A percentile compares a stretch with the other conserved stretches of the same genome.
These are phyloP conservation scores for Scaptomyza reducta DNA, from an alignment of 2,888 invertebrate species.

Conservation along the genomic window DNA sequence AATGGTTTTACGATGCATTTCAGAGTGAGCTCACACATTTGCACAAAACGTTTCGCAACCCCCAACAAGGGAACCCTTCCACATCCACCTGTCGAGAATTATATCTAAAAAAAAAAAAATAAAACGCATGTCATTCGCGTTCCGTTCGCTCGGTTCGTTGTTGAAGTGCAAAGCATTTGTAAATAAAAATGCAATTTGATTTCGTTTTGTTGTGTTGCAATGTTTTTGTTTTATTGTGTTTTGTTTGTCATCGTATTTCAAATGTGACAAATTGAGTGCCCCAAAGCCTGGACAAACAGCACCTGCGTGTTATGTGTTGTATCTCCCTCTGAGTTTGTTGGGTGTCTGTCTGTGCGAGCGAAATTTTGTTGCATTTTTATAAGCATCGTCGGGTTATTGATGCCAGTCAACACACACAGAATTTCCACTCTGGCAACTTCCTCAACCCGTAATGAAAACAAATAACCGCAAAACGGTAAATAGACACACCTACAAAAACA, in stretches of 20 bases:
- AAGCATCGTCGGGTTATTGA: slow-evolving; percentile 73
- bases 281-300: slow-evolving; percentile 52
- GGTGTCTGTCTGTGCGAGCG: slow-evolving; percentile 28
- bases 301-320: slow-evolving; percentile 32
- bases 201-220: slow-evolving; percentile 59
- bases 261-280: slow-evolving; percentile 79
- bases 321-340: slow-evolving; percentile 11
- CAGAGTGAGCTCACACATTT: slow-evolving; percentile 28
- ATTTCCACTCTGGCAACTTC: background rate
- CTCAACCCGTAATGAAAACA: slow-evolving; percentile 6
- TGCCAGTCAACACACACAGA: slow-evolving; percentile 52
- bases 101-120: slow-evolving; percentile 58
- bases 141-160: slow-evolving; percentile 30
- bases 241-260: slow-evolving; percentile 76
- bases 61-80: background rate
- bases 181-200: slow-evolving; percentile 82
- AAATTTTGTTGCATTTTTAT: slow-evolving; percentile 79
- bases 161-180: slow-evolving; percentile 74
- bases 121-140: slow-evolving; percentile 38
- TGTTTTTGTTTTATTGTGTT: slow-evolving; percentile 6
- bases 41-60: slow-evolving; percentile 35
- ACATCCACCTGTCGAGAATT: slow-evolving; percentile 5
- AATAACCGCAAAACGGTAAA: slow-evolving; percentile 68
- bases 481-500: slow-evolving; percentile 26
- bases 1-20: slow-evolving; percentile 40